Evolutionary conservation across 37 sponge, comb jelly and placozoan genomes (phyloP), one percentile per base, ranked within the genome.

Genomic region (Cliona cf. orientalis): DNA sequence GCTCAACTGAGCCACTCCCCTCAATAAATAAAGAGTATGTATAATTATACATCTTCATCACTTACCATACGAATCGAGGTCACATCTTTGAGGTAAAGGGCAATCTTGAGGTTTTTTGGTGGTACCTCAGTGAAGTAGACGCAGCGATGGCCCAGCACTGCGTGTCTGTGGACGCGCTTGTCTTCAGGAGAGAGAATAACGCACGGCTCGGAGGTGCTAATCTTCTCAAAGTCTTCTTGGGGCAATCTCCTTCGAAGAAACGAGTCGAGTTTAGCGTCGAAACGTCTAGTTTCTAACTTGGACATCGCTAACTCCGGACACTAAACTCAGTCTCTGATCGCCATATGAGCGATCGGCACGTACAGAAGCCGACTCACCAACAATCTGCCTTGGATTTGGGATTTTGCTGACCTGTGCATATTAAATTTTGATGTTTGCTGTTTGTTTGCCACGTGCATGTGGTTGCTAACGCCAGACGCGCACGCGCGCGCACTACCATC

Each of bases 161-260:
- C 88, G 62, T 87, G 66, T 41, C 72, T 83, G 69, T 84, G 84
- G 23, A 74, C 84, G 9, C 34, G 49, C 35, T 72, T 82, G 37
- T 73, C 88, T n/a, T 74, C 85, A 31, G 69, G 60, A 7, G 79
- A 59, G 2, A 73, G 59, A 1, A 79, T 46, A 33, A 91, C 81
- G 63, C 84, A 84, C 38, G 75, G 80, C 64, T 87, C 89, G 1
- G 65, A 83, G n/a, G 76, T 53, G 49, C 44, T 37, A 35, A 91
- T 45, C 11, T 80, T 42, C 40, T 82, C 83, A 80, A 87, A 74
- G 29, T 79, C 79, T 32, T 75, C 46, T 4, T 42, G 42, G 55
- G 80, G 2, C 5, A 91, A 37, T 23, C 26, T 78, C 56, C 71
- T 78, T 9, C 58, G 67, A 11, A 91, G 78, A 36, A 79, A 82